These are phyloP conservation scores for Circaetus gallicus DNA, from an alignment of 2,113 vertebrate genomes.

Conservation along the genomic window DNA sequence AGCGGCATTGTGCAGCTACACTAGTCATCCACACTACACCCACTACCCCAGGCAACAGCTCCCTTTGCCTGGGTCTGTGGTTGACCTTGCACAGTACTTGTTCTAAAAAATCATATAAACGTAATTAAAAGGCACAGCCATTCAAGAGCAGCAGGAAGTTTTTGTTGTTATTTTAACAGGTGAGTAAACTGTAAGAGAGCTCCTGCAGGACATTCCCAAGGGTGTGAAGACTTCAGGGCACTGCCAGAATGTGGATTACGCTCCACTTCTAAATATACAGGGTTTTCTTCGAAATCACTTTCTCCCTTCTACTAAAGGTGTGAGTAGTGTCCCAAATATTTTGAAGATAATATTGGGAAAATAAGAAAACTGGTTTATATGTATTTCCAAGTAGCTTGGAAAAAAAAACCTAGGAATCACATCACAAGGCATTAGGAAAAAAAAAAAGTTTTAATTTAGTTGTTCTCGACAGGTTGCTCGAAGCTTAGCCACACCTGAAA, in stretches of 20 bases:
- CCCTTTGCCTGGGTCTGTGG: neutral
- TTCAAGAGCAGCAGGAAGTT: neutral
- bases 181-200: neutral
- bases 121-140: neutral
- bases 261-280: neutral
- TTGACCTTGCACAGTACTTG: neutral
- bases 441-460: neutral
- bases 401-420: neutral
- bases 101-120: neutral
- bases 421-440: neutral
- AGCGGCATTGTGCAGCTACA: neutral
- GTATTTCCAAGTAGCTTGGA: neutral
- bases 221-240: neutral
- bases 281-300: neutral
- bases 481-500: neutral
- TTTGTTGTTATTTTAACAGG: neutral
- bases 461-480: neutral
- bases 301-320: neutral
- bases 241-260: neutral
- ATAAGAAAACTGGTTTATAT: neutral
- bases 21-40: neutral
- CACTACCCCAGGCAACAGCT: neutral
- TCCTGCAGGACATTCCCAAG: neutral
- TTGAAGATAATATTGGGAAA: neutral
- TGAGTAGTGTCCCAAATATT: neutral